Percentiles rank a stretch among this genome's conserved stretches.
phyloP scores from a whole-genome alignment of 1,140 invertebrate species.

The Sipha flava region DNA sequence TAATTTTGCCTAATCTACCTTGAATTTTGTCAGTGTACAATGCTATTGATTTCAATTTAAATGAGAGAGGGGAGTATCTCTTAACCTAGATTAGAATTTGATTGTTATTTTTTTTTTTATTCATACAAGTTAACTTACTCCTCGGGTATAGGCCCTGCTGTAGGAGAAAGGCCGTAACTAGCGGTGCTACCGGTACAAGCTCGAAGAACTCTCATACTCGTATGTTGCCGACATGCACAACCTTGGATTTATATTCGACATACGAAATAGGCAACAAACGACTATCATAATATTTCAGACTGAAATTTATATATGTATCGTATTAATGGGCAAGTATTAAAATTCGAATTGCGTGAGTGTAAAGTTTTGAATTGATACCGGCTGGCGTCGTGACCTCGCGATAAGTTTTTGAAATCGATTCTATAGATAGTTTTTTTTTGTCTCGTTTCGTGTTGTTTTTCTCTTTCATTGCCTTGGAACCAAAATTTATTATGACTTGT shows the following conservation, averaged over 20 bases:
- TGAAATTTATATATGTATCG: not conserved
- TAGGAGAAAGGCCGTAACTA: conserved; percentile 17
- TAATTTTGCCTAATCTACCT: conserved; percentile 10
- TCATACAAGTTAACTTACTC: not conserved
- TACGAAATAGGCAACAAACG: not conserved
- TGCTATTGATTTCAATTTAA: not conserved
- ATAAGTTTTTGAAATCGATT: conserved; percentile 10
- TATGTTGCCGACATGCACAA: not conserved
- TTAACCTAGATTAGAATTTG: conserved; percentile 22
- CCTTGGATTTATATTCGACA: conserved; percentile 1
- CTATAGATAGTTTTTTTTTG: not conserved
- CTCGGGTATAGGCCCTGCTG: not conserved
- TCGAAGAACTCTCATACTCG: not conserved
- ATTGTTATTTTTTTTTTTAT: conserved; percentile 22
- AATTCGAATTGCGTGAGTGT: not conserved
- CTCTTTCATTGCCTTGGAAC: not conserved
- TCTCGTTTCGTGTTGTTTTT: not conserved
- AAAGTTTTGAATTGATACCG: not conserved
- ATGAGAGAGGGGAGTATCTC: not conserved
- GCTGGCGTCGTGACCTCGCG: not conserved
- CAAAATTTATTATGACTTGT: not conserved
- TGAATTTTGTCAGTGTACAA: not conserved
- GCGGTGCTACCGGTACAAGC: not conserved
- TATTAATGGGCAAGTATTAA: not conserved
- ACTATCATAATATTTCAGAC: not conserved